Percentiles rank a stretch among this genome's conserved stretches.
Conservation (phyloP, 2,888 invertebrate genomes). For the Drosophila ustulata region DNA sequence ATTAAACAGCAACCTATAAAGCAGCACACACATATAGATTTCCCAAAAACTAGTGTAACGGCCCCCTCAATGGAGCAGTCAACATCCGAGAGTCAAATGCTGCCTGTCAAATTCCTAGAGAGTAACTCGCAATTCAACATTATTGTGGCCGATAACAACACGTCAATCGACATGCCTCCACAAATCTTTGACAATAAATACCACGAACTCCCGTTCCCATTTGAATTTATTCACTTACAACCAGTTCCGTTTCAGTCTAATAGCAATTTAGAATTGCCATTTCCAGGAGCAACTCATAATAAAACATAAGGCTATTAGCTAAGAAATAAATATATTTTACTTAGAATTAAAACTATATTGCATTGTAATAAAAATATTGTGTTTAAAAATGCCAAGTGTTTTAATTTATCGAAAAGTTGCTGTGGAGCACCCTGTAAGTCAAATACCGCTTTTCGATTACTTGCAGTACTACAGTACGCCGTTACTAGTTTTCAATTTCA, state of each 20-base stretch:
- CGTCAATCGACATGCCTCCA: conserved; percentile 27
- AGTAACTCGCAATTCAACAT: conserved; percentile 56
- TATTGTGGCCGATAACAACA: conserved; percentile 55
- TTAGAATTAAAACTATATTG: not conserved
- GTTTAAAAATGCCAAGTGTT: not conserved
- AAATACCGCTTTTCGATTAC: not conserved
- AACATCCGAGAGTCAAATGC: conserved; percentile 56
- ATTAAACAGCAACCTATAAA: conserved; percentile 9
- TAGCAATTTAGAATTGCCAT: conserved; percentile 53
- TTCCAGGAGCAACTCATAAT: conserved; percentile 25
- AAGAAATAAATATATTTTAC: not conserved
- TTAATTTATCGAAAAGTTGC: not conserved
- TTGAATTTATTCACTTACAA: conserved; percentile 79
- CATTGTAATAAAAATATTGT: not conserved
- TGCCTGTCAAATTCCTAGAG: conserved; percentile 44
- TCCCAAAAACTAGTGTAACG: conserved; percentile 7
- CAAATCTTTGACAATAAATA: conserved; percentile 56
- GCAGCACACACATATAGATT: conserved; percentile 29
- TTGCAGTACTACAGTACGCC: not conserved
- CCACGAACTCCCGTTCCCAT: conserved; percentile 73
- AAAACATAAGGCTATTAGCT: conserved; percentile 7
- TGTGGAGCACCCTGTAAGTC: not conserved
- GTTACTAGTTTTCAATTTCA: too few relatives aligned
- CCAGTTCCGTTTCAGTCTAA: conserved; percentile 80
- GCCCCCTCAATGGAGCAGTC: conserved; percentile 46